phyloP scores from a whole-genome alignment of 2,888 invertebrate genomes.

The Drosophila sordidapex region DNA sequence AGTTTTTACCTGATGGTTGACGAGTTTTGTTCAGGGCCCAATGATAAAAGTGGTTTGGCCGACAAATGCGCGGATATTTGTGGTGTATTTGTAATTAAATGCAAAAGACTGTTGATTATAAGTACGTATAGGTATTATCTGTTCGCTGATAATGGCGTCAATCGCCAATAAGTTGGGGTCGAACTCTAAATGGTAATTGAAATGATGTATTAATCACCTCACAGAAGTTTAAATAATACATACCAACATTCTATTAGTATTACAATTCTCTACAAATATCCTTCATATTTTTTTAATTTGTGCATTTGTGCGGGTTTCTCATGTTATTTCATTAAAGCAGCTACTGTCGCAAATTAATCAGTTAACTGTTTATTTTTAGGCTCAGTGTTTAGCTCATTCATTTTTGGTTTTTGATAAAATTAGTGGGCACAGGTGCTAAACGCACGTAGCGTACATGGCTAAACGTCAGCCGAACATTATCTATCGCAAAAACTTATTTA shows the following conservation, averaged over 20 bases:
- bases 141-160: constrained; percentile 18
- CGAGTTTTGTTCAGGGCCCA: constrained; percentile 33
- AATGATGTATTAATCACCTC: constrained; percentile 22
- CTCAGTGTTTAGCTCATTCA: not conserved
- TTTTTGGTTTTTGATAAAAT: constrained; percentile 12
- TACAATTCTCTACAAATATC: constrained; percentile 9
- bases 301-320: not conserved
- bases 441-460: not conserved
- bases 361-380: constrained; percentile 15
- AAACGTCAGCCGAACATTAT: constrained; percentile 8
- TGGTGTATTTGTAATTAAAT: constrained; percentile 33
- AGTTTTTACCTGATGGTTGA: constrained; percentile 48
- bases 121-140: constrained; percentile 33
- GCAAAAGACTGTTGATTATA: constrained; percentile 44
- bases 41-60: constrained; percentile 48
- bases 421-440: not conserved
- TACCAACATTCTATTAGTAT: constrained; percentile 23
- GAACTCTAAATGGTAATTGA: constrained; percentile 22
- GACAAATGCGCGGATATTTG: constrained; percentile 24
- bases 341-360: constrained; percentile 14
- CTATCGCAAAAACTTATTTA: not conserved
- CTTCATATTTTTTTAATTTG: not conserved
- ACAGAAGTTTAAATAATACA: constrained; percentile 6
- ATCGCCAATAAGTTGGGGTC: constrained; percentile 19
- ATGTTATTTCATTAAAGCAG: not conserved